Conservation (phyloP, 1,140 invertebrate species). For the Diachasma alloeum region DNA sequence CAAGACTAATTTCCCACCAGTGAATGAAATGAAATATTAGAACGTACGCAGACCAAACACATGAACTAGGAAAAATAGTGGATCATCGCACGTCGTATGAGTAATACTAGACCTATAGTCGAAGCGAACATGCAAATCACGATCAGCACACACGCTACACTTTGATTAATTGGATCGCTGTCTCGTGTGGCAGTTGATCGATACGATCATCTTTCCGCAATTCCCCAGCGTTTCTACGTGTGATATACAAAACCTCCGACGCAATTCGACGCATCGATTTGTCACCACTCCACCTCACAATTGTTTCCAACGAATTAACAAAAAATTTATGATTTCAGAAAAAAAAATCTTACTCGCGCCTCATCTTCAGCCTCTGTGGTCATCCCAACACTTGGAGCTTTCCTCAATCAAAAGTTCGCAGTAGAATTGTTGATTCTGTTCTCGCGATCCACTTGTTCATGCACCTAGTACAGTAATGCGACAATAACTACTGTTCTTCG, state of each 20-base stretch:
- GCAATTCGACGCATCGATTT: too few species aligned
- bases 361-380: conserved; percentile 55
- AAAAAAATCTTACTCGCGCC: conserved; percentile 52
- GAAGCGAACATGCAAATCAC: background rate
- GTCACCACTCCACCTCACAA: too few species aligned
- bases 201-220: background rate
- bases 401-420: background rate
- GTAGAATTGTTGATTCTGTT: background rate
- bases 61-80: too few species aligned
- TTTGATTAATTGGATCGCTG: background rate
- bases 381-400: conserved; percentile 10
- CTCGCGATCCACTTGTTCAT: conserved; percentile 32
- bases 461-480: conserved; percentile 50
- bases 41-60: too few species aligned
- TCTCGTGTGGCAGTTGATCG: background rate
- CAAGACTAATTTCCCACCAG: too few species aligned
- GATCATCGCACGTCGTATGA: too few species aligned
- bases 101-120: background rate
- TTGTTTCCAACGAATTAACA: too few species aligned
- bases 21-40: too few species aligned
- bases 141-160: background rate
- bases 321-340: too few species aligned
- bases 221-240: too few species aligned
- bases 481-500: conserved; percentile 53
- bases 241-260: too few species aligned